Conservation (phyloP, 2,113 vertebrate genomes). For the Microcebus jonahi region DNA sequence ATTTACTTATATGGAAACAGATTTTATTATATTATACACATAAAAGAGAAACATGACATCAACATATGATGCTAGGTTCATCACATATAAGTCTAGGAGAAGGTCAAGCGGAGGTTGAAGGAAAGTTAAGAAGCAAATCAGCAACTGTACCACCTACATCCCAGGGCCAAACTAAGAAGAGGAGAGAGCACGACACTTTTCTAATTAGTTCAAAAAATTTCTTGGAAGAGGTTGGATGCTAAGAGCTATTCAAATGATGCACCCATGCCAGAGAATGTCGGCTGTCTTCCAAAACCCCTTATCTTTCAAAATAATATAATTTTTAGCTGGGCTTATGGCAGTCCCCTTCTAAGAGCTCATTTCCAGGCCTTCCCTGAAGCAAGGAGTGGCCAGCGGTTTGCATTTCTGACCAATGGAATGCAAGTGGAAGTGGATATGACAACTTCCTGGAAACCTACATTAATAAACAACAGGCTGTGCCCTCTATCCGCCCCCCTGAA, state of each 20-base stretch:
- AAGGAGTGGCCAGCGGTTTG: background rate
- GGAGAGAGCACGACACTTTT: background rate
- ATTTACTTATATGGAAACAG: background rate
- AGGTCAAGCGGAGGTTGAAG: background rate
- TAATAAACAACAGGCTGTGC: background rate
- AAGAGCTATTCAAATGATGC: background rate
- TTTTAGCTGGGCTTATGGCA: background rate
- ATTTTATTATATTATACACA: background rate
- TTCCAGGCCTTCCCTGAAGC: background rate
- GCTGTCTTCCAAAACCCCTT: slow-evolving; percentile 27
- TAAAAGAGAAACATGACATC: background rate
- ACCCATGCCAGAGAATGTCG: slow-evolving; percentile 24
- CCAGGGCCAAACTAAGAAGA: background rate
- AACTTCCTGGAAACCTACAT: background rate
- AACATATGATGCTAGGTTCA: background rate
- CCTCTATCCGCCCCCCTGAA: background rate
- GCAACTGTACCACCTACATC: background rate
- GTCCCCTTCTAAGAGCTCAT: background rate
- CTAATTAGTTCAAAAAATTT: slow-evolving; percentile 29
- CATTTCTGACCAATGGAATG: background rate
- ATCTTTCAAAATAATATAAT: background rate
- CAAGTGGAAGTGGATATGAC: background rate
- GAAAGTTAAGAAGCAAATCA: background rate
- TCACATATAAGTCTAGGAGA: background rate
- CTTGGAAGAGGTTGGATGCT: slow-evolving; percentile 4